Evolutionary conservation across 2,888 invertebrate genomes (phyloP), one percentile per base, ranked within the genome.

Genomic region (Agrilus biguttatus): DNA sequence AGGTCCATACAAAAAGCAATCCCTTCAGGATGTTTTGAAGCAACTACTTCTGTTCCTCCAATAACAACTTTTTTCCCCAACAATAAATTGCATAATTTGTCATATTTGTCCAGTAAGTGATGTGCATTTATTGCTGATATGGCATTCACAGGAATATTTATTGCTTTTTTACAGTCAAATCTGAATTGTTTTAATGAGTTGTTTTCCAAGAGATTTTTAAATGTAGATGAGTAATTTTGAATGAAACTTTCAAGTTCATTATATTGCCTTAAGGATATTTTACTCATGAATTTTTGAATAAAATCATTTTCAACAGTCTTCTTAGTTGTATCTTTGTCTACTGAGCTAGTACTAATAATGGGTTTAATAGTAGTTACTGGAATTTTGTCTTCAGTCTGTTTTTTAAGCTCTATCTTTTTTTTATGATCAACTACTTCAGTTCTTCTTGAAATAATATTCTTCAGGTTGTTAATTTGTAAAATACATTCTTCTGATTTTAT

Each of bases 131-230:
- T 76, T 3, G 81, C 80, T 5, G 89, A 85, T 44, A 93, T 80
- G 8, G 89, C 80, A 69, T 93, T 93, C 0, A 92, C 77, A 3
- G 90, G 86, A 40, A 83, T 82, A 60, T 87, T 91, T 4, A 92
- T 80, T 42, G 86, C 85, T 62, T 88, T 90, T 61, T 86, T 83
- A 50, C 82, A 86, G 49, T 86, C 83, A 64, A 86, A 85, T 55
- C 81, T 74, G 59, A 84, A 85, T 56, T 82, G 81, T 61, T 90
- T 91, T 49, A 75, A 64, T 37, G 66, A 63, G 13, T 68, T 64
- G 58, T 83, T 76, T 14, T 73, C 67, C 44, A 75, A 56, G 36
- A 88, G 67, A 0, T 37, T 37, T 45, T 73, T 72, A 47, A 78
- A 80, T 39, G 67, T 68, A 36, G 68, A 67, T 53, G 74, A 72